These are phyloP conservation scores for Pantala flavescens DNA, from an alignment of 1,140 invertebrate genomes.

Conservation along the genomic window DNA sequence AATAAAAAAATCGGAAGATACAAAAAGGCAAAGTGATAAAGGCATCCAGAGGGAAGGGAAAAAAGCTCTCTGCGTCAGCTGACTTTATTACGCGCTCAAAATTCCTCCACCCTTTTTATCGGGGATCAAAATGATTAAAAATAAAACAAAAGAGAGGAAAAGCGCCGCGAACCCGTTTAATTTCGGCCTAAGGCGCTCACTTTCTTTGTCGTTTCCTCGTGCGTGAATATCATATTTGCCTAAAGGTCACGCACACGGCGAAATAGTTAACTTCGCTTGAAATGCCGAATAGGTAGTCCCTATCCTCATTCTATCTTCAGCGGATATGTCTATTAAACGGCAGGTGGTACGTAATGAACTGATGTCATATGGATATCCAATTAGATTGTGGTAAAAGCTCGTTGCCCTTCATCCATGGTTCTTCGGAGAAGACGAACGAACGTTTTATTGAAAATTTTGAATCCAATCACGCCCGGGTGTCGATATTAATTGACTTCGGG, in stretches of 20 bases:
- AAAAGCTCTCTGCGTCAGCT: neutral
- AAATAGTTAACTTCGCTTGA: neutral
- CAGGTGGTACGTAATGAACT: neutral
- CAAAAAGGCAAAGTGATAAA: no score
- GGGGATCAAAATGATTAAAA: neutral
- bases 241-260: neutral
- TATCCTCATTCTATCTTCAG: neutral
- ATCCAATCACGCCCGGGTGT: no score
- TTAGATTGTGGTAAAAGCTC: neutral
- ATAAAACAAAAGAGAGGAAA: neutral
- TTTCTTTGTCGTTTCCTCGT: neutral
- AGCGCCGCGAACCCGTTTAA: neutral
- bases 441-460: no score
- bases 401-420: no score
- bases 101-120: neutral
- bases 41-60: neutral
- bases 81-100: neutral
- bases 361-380: no score
- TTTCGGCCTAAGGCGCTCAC: neutral
- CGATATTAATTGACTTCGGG: no score
- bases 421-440: no score
- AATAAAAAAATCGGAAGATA: no score
- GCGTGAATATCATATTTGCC: neutral
- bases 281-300: neutral
- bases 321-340: neutral